Conservation (phyloP, 2,113 vertebrate species). For the Passer montanus region DNA sequence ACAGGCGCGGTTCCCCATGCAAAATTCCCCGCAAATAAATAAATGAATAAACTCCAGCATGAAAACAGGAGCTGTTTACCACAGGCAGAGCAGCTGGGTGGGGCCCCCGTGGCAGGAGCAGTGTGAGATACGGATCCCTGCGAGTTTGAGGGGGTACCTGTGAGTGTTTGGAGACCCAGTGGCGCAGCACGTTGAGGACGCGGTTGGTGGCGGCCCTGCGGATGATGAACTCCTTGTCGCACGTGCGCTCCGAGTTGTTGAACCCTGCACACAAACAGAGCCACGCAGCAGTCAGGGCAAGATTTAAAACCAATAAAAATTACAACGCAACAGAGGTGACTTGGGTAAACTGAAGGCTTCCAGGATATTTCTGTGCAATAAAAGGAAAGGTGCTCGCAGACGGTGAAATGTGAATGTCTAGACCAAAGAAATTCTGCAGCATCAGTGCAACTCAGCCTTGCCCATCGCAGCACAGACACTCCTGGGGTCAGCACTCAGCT, state of each 20-base stretch:
- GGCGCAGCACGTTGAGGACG: slow-evolving; percentile 96
- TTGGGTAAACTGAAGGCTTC: neutral
- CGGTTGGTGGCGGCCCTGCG: slow-evolving; percentile 96
- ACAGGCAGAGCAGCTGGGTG: neutral
- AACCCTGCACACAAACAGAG: slow-evolving; percentile 79
- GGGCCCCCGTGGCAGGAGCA: accelerated
- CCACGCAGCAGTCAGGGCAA: neutral
- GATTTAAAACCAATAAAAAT: neutral
- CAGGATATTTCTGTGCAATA: no score
- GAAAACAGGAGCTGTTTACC: neutral
- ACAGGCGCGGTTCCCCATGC: accelerated
- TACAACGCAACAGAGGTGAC: accelerated
- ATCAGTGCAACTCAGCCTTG: neutral
- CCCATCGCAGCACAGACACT: neutral
- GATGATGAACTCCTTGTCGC: slow-evolving; percentile 98
- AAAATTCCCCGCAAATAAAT: accelerated
- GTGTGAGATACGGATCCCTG: accelerated
- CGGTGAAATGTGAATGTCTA: neutral
- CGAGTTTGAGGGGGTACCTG: slow-evolving; percentile 79
- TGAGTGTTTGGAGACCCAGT: slow-evolving; percentile 98
- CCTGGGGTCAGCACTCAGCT: neutral
- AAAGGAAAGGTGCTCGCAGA: neutral
- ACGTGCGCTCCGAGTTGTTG: slow-evolving; percentile 90
- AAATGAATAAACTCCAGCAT: neutral
- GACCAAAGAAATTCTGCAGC: neutral